Base-by-base conservation (phyloP, 64 coral and sea anemone genomes). In the Orbicella faveolata region DNA sequence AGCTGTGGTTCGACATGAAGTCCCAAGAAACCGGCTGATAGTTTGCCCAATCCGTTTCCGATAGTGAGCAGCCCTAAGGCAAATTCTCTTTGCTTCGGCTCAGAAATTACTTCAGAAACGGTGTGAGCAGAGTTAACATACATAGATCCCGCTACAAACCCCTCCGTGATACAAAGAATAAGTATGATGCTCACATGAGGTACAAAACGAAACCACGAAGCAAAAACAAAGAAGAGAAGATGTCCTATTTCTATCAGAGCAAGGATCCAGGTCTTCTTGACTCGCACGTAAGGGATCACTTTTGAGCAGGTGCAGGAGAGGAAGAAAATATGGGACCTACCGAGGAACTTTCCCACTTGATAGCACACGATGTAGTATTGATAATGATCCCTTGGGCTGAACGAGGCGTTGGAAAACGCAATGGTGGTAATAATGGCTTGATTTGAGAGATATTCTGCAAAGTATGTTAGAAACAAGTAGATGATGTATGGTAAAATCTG, bases 311-410 rank as follows among this genome's bases (percentile, higher is more conserved):
- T 41, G 68, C 77, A 93, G 9, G 84, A 83, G 20, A 89, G 77
- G 2, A 93, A 17, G 15, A 93, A 76, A 17, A 87, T 87, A 61
- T 93, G 79, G 18, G 91, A 93, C 39, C 91, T 76, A 52, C 91
- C 91, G 4, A 93, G 76, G 33, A 93, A 88, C 39, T 93, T 87
- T 66, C 91, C 91, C 36, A 93, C 39, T 18, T 78, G 87, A 51
- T 88, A 89, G 14, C 75, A 73, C 11, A 93, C 36, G 17, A 83
- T 88, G 86, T 93, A 93, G 35, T 93, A 93, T 48, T 93, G 91
- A 52, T 93, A 93, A 53, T 93, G 91, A 66, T 93, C 91, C 30
- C 91, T 57, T 0, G 91, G 86, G 66, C 75, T 83, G 44, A 93
- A 88, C 2, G 84, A 70, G 35, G 91, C 80, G 55, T 61, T 76